These are phyloP conservation scores for Grammomys surdaster DNA, from an alignment of 2,113 vertebrate genomes.

Conservation along the genomic window DNA sequence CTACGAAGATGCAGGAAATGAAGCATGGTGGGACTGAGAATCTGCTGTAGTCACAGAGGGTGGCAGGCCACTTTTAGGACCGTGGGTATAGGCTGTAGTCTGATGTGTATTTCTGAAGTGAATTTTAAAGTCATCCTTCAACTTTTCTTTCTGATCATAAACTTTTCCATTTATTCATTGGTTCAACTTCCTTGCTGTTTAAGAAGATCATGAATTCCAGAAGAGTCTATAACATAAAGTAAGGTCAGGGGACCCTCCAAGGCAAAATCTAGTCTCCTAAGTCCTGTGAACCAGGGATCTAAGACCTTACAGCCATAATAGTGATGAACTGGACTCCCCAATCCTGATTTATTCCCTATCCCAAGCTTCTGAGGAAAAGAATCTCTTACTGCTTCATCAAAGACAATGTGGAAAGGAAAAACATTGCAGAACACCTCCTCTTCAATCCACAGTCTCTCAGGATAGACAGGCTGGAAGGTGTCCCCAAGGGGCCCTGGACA, in stretches of 20 bases:
- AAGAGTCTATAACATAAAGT: not conserved
- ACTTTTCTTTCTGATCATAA: not conserved
- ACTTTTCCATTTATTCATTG: not conserved
- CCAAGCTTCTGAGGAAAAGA: not conserved
- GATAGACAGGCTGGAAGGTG: constrained; percentile 86
- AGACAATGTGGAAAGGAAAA: constrained; percentile 89
- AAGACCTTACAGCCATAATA: not conserved
- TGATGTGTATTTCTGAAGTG: not conserved
- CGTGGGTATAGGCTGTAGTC: not conserved
- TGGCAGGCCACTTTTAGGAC: not conserved
- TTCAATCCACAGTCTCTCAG: constrained; percentile 87
- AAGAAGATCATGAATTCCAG: not conserved
- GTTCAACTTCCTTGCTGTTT: not conserved
- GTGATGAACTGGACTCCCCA: not conserved
- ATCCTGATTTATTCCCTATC: not conserved
- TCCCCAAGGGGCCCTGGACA: constrained; percentile 76
- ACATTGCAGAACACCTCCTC: constrained; percentile 87
- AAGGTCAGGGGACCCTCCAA: not conserved
- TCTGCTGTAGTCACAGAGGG: not conserved
- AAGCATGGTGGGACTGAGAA: not conserved
- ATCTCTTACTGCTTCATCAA: constrained; percentile 86
- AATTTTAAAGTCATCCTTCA: not conserved
- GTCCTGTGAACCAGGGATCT: not conserved
- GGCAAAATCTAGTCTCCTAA: not conserved
- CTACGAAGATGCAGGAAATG: not conserved